phyloP scores from a whole-genome alignment of 2,888 invertebrate species.

The Platycheirus albimanus region DNA sequence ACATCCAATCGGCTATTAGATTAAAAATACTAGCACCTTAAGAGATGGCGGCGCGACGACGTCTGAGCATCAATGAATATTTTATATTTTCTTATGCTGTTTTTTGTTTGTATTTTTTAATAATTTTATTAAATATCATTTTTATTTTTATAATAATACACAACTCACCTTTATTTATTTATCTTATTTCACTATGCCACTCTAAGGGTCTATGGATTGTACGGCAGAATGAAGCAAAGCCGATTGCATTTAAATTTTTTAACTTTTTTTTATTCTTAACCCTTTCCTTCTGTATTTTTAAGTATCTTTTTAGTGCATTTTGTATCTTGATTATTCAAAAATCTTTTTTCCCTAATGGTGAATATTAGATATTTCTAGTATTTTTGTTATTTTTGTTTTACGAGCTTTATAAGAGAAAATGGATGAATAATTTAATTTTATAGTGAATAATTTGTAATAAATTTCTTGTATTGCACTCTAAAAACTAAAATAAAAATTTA shows the following conservation, averaged over 20 bases:
- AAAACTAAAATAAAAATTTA: constrained; percentile 4
- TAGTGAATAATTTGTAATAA: constrained; percentile 44
- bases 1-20: constrained; percentile 61
- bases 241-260: constrained; percentile 59
- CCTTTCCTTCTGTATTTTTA: neutral
- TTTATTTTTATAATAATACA: constrained; percentile 37
- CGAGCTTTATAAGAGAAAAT: constrained; percentile 45
- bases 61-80: no score
- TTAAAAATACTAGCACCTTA: constrained; percentile 47
- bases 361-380: constrained; percentile 28
- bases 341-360: constrained; percentile 56
- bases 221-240: constrained; percentile 70
- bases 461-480: constrained; percentile 69
- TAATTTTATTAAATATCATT: constrained; percentile 4
- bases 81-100: neutral
- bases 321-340: constrained; percentile 42
- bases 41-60: constrained; percentile 62
- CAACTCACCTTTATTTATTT: constrained; percentile 34
- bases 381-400: constrained; percentile 15
- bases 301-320: constrained; percentile 55
- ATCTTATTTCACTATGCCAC: constrained; percentile 62
- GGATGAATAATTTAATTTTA: constrained; percentile 41
- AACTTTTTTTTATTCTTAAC: constrained; percentile 12
- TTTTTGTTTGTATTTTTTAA: constrained; percentile 13
- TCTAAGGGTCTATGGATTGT: constrained; percentile 70